Base-by-base conservation (phyloP, 2,113 vertebrate species). In the Brevimyrus niger region DNA sequence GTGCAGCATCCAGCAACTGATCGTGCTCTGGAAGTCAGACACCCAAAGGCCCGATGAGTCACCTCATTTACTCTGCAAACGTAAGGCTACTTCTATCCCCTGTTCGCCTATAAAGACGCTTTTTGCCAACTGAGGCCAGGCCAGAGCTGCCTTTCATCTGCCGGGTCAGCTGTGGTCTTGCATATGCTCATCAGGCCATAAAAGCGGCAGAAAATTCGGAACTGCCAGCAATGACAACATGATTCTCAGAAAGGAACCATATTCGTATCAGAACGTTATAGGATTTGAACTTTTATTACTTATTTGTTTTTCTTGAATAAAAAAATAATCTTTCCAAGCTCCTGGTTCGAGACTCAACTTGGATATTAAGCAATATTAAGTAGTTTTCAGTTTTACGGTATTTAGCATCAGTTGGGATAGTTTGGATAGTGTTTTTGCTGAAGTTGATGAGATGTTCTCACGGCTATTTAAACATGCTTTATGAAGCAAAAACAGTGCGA, bases 21-120 rank as follows among this genome's bases (percentile, higher is more conserved):
- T 87, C 86, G 27, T 55, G 35, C 80, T 58, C 46, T 46, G 85
- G 89, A 87, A 90, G 87, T 92, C 90, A 90, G 82, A 76, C 80
- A 84, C 88, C 80, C 92, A 90, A 76, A 80, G 58, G 86, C 91
- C 35, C 61, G 35, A 69, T 94, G 92, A 94, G 90, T 94, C 94
- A 93, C 90, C 91, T 90, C 88, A 92, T 88, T 91, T 76, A 88
- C 65, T 92, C 91, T 46, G 3, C 92, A 93, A 94, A 92, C 92
- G 91, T 90, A 92, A 89, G 87, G 83, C 46, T 35, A 61, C 84
- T 89, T 91, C 55, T 87, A 91, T 91, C 87, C 91, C 92, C 85
- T 27, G 90, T 91, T 51, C 90, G 90, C 93, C 90, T 47, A 23
- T 84, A 90, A 3, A 44, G 0, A 53, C 6, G 92, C 31, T 87